phyloP scores from a whole-genome alignment of 1,140 invertebrate genomes.

The Drosophila erecta region DNA sequence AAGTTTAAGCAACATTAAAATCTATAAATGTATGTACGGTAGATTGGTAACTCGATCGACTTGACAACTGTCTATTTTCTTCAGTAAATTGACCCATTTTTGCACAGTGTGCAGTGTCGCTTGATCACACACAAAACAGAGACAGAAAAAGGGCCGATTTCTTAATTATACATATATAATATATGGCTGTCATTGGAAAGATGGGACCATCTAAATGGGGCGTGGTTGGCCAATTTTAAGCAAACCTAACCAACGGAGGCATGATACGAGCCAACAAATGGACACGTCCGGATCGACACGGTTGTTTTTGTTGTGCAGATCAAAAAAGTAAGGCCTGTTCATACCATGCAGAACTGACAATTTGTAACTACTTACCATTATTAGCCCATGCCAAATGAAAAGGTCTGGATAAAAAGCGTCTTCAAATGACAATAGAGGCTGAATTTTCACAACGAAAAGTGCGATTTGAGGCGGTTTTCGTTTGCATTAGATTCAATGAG shows the following conservation, averaged over 20 bases:
- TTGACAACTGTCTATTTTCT: neutral
- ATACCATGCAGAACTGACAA: neutral
- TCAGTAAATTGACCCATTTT: neutral
- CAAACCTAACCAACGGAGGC: neutral
- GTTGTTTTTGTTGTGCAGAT: neutral
- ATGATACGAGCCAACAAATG: neutral
- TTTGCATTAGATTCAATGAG: slow-evolving; percentile 58
- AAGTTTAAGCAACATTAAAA: no score
- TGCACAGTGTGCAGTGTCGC: neutral
- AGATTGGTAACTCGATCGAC: neutral
- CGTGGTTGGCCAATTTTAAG: neutral
- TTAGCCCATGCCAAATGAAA: no score
- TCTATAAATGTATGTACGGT: no score
- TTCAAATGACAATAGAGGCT: neutral
- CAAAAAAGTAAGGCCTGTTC: neutral
- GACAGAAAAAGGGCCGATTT: slow-evolving; percentile 7
- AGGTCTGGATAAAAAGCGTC: neutral
- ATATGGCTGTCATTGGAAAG: slow-evolving; percentile 4
- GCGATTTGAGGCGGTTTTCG: slow-evolving; percentile 31
- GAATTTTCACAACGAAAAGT: neutral
- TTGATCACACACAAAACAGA: neutral
- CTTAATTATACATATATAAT: slow-evolving; percentile 14
- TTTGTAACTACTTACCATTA: neutral
- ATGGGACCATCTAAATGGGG: slow-evolving; percentile 3
- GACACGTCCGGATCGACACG: neutral